Conservation (phyloP, 2,113 vertebrate species). For the Atlantisia rogersi region DNA sequence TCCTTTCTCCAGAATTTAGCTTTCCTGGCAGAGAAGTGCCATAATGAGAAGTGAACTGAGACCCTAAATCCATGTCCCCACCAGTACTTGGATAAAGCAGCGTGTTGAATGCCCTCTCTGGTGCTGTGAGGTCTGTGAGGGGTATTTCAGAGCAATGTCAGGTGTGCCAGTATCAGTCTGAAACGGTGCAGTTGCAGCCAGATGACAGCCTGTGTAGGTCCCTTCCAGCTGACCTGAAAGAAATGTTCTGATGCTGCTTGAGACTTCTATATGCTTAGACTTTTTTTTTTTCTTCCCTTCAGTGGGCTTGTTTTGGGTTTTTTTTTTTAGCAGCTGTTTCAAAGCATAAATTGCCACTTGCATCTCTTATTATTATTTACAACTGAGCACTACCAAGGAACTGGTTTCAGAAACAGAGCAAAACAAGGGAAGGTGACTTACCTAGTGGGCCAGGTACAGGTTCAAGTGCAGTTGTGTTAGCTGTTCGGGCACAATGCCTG, state of each 20-base stretch:
- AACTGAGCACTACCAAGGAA: not conserved
- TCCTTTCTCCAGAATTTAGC: not conserved
- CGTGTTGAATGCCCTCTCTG: not conserved
- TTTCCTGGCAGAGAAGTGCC: not conserved
- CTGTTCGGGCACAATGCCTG: not conserved
- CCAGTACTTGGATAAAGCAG: too few relatives aligned
- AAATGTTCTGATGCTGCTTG: not conserved
- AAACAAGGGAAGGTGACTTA: not conserved
- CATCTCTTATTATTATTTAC: not conserved
- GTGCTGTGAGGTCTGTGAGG: not conserved
- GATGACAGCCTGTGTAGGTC: fast-evolving
- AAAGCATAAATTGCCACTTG: not conserved
- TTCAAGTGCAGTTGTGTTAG: fast-evolving
- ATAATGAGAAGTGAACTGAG: not conserved
- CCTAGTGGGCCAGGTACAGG: not conserved
- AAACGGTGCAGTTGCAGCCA: not conserved
- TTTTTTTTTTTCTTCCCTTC: not conserved
- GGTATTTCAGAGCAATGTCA: not conserved
- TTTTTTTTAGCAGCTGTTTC: not conserved
- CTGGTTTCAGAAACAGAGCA: not conserved
- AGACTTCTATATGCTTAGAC: not conserved
- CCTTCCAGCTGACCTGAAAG: not conserved
- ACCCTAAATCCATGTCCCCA: not conserved
- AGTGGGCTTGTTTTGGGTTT: not conserved
- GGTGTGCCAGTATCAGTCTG: fast-evolving